phyloP scores from a whole-genome alignment of 2,888 invertebrate species.

The Xestia ashworthii region DNA sequence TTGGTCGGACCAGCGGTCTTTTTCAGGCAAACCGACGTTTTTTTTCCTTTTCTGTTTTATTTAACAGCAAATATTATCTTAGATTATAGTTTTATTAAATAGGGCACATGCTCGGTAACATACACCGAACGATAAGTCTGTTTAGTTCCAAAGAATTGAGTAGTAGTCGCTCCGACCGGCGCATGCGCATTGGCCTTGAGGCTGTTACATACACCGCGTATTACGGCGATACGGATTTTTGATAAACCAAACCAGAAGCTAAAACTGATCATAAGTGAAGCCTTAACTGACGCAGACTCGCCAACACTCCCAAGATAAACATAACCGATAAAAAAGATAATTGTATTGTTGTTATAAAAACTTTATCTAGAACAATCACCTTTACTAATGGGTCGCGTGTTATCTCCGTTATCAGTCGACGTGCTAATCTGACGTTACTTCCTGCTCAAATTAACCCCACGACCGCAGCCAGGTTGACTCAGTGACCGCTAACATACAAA shows the following conservation, averaged over 20 bases:
- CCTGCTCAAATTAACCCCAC: constrained; percentile 53
- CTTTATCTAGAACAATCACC: constrained; percentile 73
- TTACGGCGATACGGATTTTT: neutral
- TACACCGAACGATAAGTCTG: neutral
- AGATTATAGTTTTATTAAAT: neutral
- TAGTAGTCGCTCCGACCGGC: neutral
- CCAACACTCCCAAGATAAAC: constrained; percentile 62
- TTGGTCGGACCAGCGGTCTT: neutral
- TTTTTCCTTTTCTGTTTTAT: neutral
- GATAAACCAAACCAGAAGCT: constrained; percentile 4
- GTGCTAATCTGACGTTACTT: constrained; percentile 50
- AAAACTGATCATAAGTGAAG: neutral
- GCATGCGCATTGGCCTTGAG: constrained; percentile 22
- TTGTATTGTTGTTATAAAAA: constrained; percentile 62
- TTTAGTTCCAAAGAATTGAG: neutral
- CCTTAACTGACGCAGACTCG: constrained; percentile 43
- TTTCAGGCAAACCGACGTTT: neutral
- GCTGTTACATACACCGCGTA: neutral
- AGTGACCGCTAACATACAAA: constrained; percentile 16
- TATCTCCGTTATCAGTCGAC: constrained; percentile 68
- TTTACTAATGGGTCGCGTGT: constrained; percentile 69
- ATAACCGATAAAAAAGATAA: constrained; percentile 61
- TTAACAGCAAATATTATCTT: neutral
- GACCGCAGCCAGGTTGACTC: constrained; percentile 46
- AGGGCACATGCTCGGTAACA: neutral